Evolutionary conservation across 2,113 vertebrate genomes (phyloP), one percentile per base, ranked within the genome.

Genomic region (Oncorhynchus masou): DNA sequence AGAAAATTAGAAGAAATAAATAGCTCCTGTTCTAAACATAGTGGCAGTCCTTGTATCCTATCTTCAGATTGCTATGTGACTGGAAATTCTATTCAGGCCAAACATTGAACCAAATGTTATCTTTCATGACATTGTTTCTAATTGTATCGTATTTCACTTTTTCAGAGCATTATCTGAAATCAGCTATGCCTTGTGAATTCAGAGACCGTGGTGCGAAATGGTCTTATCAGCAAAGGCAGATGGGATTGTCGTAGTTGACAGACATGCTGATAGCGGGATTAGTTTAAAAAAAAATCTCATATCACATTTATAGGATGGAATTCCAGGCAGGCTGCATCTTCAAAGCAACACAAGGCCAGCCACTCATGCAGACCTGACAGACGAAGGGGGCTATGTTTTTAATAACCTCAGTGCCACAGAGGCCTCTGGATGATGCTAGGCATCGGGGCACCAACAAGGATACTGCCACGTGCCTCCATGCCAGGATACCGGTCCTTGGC

Each of bases 241-340:
- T 93, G 92, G 89, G 89, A 87, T 88, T 92, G 89, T 91, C 87
- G 90, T 93, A 91, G 90, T 87, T 91, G 92, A 92, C 92, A 91
- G 91, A 92, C 92, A 92, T 84, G 86, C 85, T 88, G 90, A 93
- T 92, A 91, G 90, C 76, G 83, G 86, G 85, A 90, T 93, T 93
- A 74, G 82, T 84, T 89, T 89, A 90, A 88, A 15, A 90, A 88
- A 15, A 34, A 54, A 92, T 92, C 92, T 91, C 22, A 84, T 79
- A 88, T 93, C 87, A 66, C 83, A 27, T 90, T 91, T 86, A 88
- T 81, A 83, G 86, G 86, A 73, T 77, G 84, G 82, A 84, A 89
- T 88, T 87, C 87, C 83, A 89, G 87, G 86, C 86, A 78, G 80
- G 29, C 83, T 82, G 87, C 85, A 89, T 92, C 88, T 92, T 93